Conservation (phyloP, 2,113 vertebrate species). For the Cyanoramphus novaezelandiae region DNA sequence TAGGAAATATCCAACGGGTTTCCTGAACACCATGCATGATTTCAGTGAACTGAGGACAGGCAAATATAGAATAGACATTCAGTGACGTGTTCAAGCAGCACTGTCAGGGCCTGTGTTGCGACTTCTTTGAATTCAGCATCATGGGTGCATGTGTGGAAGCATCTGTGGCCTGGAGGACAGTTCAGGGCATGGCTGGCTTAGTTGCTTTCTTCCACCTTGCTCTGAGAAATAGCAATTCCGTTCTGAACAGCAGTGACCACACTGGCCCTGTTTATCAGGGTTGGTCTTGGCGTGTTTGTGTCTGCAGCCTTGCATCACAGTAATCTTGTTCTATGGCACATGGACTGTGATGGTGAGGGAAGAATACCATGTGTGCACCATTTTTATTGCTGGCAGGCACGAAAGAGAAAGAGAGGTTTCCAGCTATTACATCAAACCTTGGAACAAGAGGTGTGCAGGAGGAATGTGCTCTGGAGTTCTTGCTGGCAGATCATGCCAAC, state of each 20-base stretch:
- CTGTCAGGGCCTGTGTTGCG: accelerated
- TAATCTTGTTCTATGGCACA: neutral
- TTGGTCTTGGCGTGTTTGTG: neutral
- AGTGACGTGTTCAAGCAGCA: neutral
- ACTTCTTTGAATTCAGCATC: neutral
- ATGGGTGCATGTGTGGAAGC: neutral
- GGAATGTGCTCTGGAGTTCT: neutral
- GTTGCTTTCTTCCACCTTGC: neutral
- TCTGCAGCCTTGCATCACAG: neutral
- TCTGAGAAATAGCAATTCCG: neutral
- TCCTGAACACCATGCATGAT: neutral
- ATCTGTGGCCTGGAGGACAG: neutral
- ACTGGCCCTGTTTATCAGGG: too few relatives aligned
- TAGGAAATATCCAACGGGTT: conserved; percentile 18
- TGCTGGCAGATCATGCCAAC: neutral
- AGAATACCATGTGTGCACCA: neutral
- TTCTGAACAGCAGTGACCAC: neutral
- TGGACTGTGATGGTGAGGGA: neutral
- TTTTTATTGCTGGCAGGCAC: neutral
- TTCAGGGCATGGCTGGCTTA: neutral
- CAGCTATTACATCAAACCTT: conserved; percentile 42
- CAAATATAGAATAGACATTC: neutral
- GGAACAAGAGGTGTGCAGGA: neutral
- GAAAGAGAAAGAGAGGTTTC: neutral
- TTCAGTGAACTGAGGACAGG: neutral